Evolutionary conservation across 1,140 invertebrate species (phyloP), one percentile per base, ranked within the genome.

Genomic region (Drosophila arawakana): DNA sequence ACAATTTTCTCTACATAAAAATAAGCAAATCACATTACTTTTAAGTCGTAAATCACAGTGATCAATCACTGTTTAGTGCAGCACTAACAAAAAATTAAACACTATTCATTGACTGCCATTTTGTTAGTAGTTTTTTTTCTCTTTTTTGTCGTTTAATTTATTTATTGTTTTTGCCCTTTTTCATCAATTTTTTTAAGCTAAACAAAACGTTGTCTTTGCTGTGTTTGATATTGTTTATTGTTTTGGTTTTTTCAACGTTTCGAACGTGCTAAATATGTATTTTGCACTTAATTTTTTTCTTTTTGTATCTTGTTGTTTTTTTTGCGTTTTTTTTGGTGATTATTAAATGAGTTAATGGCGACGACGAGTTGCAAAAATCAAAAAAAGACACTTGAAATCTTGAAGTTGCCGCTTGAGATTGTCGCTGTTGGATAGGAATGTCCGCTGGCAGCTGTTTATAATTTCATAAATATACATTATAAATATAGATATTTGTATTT

Each of bases 241-340:
- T 70, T 75, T 71, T 63, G 49, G 49, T 49, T 30, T 70, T 55
- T 74, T 61, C 47, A 74, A 69, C 52, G 68, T 55, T 75, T 75
- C 34, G 68, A 75, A 75, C 73, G 73, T 75, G 73, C 73, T 75
- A 75, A 75, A 71, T 71, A 59, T 71, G 49, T 63, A 71, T 71
- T 68, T 75, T 59, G 59, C 60, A 63, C 60, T 71, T 75, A 9
- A 69, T 60, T 73, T 68, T 61, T 73, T 68, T 44, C 59, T 59
- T 8, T 60, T 60, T 68, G 39, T 44, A 54, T 44, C 59, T 65
- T 21, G 34, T 58, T 70, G n/a, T n/a, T 62, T 62, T 62, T 55
- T 63, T 35, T 25, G 21, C 25, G 25, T 30, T 30, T 30, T 30
- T 43, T 65, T 58, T 18, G 34, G 66, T 58, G 58, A 71, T 70